A percentile compares a stretch with the other conserved stretches of the same genome.
These are phyloP conservation scores for Drosophila aldrichi DNA, from an alignment of 2,888 invertebrate genomes.

Conservation along the genomic window DNA sequence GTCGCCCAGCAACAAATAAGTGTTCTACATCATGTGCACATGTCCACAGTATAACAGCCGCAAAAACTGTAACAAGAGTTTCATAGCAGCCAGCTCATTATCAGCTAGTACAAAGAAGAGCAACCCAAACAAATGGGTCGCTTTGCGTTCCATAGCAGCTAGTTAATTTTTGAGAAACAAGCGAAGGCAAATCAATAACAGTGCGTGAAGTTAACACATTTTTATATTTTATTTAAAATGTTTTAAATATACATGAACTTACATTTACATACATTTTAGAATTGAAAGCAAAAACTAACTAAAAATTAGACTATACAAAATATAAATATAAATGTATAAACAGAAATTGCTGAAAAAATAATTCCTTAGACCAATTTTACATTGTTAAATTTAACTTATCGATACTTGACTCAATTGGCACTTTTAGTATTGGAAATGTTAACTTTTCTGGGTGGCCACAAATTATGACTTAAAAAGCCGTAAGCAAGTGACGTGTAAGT, in stretches of 20 bases:
- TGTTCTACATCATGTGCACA: neutral
- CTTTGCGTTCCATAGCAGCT: neutral
- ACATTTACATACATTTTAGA: too few species aligned
- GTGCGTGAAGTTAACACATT: neutral
- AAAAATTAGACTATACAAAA: too few species aligned
- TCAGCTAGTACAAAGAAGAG: neutral
- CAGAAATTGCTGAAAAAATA: too few species aligned
- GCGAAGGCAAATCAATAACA: neutral
- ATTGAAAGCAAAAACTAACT: too few species aligned
- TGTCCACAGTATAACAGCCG: neutral
- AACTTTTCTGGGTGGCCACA: slow-evolving; percentile 11
- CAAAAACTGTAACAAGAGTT: neutral
- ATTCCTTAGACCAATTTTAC: neutral
- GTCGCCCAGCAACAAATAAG: neutral
- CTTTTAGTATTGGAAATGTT: neutral
- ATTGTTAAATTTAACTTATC: neutral
- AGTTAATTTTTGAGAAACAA: neutral
- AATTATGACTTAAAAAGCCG: neutral
- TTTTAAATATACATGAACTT: neutral
- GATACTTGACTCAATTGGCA: neutral
- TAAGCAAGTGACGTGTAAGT: slow-evolving; percentile 53
- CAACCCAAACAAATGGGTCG: too few species aligned
- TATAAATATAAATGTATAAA: too few species aligned
- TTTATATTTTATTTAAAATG: neutral
- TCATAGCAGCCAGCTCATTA: neutral